Base-by-base conservation (phyloP, 2,888 invertebrate genomes). In the Hirtodrosophila duncani region DNA sequence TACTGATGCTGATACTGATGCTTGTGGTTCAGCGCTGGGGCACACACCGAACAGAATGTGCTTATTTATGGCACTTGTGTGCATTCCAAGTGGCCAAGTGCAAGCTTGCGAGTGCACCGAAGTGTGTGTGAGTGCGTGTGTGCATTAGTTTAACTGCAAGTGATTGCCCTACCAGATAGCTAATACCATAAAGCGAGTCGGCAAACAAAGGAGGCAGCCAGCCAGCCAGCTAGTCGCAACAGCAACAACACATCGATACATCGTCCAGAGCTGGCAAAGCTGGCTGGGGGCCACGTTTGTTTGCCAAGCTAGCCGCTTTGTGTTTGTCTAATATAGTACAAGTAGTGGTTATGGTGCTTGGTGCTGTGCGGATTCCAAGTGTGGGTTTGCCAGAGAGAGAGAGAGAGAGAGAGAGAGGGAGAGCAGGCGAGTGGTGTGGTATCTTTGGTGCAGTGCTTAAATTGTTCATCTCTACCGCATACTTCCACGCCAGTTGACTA, bases 51-150 rank as follows among this genome's bases (percentile, higher is more conserved):
- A 44, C 62, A 58, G 57, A 59, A 59, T 69, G n/a, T n/a, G 61
- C 67, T 74, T 70, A 75, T 74, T 70, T 79, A 75, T 79, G 62
- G 64, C 60, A 59, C 79, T 56, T 55, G 38, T 50, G 72, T 64
- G 79, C 48, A 49, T 72, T 64, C 34, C 48, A 29, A 43, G 24
- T 43, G 39, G 17, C 24, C 30, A 17, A 16, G 37, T 36, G 30
- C 18, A 31, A 45, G 10, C 17, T 21, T 43, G 37, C 30, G 48
- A 34, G 31, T 24, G 41, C 27, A 30, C 42, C 41, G 30, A 34
- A 36, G 29, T 30, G 37, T 43, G 31, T 17, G 11, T 18, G 21
- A 23, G 8, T 16, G 36, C 41, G 56, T 48, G 23, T 50, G 50
- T 59, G 57, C 55, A 57, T 68, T 61, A 51, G 48, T 59, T 52